Conservation (phyloP, 2,113 vertebrate genomes). For the Podarcis raffonei region DNA sequence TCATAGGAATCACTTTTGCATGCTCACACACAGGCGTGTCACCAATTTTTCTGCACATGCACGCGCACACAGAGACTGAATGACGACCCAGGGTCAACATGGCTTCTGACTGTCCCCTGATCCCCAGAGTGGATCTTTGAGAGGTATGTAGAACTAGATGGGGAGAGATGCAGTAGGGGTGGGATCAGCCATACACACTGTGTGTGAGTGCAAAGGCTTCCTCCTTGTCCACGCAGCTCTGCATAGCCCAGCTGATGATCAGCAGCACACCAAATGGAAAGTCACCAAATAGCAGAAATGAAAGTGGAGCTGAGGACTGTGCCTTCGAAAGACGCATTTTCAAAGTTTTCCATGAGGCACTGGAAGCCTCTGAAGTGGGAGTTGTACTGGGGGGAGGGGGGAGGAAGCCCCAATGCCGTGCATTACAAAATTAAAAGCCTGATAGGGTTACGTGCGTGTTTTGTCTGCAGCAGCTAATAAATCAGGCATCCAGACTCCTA, state of each 20-base stretch:
- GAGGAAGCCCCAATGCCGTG: slow-evolving; percentile 25
- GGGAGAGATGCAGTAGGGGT: not conserved
- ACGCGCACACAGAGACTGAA: not conserved
- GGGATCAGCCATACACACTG: not conserved
- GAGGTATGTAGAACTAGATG: not conserved
- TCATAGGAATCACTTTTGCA: not conserved
- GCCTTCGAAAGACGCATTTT: slow-evolving; percentile 29
- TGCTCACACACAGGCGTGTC: not conserved
- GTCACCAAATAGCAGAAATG: not conserved
- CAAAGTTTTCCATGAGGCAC: slow-evolving; percentile 40
- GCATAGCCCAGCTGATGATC: too few species aligned
- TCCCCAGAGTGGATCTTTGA: too few species aligned
- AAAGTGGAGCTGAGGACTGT: not conserved
- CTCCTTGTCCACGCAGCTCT: not conserved
- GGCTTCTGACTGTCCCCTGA: not conserved
- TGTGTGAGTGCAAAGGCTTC: not conserved
- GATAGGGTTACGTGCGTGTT: not conserved
- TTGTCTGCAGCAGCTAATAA: slow-evolving; percentile 49
- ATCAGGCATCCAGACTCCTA: slow-evolving; percentile 30
- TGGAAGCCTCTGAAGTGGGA: slow-evolving; percentile 41
- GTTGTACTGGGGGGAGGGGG: slow-evolving; percentile 28
- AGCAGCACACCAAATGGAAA: not conserved
- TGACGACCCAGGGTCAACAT: not conserved
- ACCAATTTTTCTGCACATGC: not conserved
- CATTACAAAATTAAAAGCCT: slow-evolving; percentile 45